Conservation (phyloP, 1,140 invertebrate genomes). For the silkworm (Bombyx mori) region DNA sequence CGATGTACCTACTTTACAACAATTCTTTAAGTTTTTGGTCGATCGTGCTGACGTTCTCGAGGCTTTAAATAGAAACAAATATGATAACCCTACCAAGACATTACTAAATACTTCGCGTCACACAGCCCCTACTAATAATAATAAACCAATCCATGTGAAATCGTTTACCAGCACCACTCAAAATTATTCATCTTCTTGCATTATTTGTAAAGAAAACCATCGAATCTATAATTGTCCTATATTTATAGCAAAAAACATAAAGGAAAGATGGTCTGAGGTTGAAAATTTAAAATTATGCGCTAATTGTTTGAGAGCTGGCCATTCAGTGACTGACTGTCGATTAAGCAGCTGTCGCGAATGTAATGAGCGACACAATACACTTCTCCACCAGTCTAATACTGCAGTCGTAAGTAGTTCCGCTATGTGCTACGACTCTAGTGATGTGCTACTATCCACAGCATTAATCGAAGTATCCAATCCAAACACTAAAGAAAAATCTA, state of each 20-base stretch:
- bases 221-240: no score
- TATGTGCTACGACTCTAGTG: conserved; percentile 2
- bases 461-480: conserved; percentile 23
- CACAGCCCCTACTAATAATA: no score
- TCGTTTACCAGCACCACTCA: no score
- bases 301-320: conserved; percentile 20
- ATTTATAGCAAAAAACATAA: not conserved
- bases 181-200: no score
- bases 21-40: no score
- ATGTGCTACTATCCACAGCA: conserved; percentile 24
- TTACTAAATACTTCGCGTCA: no score
- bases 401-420: not conserved
- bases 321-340: conserved; percentile 11
- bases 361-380: conserved; percentile 14
- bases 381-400: conserved; percentile 9
- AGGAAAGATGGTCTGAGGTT: conserved; percentile 13
- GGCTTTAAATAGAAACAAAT: no score
- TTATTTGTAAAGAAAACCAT: not conserved
- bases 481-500: conserved; percentile 8
- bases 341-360: conserved; percentile 22
- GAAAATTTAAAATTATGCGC: conserved; percentile 17
- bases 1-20: no score
- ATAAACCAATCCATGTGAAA: no score
- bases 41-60: no score
- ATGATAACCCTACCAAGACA: no score